phyloP scores from a whole-genome alignment of 2,113 vertebrate genomes.

The Trogon melanurus region DNA sequence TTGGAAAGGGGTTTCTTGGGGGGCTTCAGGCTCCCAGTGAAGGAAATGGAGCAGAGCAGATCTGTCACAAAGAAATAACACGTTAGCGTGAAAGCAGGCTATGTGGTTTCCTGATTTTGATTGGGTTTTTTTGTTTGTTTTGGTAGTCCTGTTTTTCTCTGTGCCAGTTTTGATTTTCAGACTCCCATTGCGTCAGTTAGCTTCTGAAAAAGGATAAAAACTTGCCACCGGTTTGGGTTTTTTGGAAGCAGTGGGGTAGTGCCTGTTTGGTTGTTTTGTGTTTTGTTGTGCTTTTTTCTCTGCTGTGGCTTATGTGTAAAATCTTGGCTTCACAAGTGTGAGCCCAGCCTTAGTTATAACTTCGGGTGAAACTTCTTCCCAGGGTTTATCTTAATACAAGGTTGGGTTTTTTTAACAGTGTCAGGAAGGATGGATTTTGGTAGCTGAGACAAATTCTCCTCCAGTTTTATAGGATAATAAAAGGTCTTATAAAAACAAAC shows the following conservation, averaged over 20 bases:
- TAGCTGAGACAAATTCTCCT: not conserved
- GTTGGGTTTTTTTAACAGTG: not conserved
- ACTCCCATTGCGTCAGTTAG: not conserved
- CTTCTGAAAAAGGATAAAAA: not conserved
- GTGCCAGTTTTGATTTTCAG: not conserved
- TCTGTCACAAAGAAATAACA: not conserved
- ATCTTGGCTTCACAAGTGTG: not conserved
- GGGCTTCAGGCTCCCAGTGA: not conserved
- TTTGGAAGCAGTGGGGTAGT: not conserved
- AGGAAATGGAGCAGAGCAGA: not conserved
- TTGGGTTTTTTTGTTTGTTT: not conserved
- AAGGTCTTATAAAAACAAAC: not conserved
- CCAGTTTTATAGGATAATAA: not conserved
- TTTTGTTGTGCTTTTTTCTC: not conserved
- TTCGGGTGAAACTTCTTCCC: not conserved
- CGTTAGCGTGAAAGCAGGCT: not conserved
- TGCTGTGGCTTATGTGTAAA: not conserved
- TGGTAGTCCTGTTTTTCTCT: not conserved
- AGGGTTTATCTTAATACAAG: not conserved
- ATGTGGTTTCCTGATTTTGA: not conserved
- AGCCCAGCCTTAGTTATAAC: not conserved
- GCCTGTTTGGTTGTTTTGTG: not conserved
- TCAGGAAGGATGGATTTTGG: not conserved
- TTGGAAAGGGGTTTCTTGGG: not conserved
- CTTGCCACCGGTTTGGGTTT: not conserved